phyloP scores from a whole-genome alignment of 2,888 invertebrate species.

The Venustoraphidia nigricollis region DNA sequence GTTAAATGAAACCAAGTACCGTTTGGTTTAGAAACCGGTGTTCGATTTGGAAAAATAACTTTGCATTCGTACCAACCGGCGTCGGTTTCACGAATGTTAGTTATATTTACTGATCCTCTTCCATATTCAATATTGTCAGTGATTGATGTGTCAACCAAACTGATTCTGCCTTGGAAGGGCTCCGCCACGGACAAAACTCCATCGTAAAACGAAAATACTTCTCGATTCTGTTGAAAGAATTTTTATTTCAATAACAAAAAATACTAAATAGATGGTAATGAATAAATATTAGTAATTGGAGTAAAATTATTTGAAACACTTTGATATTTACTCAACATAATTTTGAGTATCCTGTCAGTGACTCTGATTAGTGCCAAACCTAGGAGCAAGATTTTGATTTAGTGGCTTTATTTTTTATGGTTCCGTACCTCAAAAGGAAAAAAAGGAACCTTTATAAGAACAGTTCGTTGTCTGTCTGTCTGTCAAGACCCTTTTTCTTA shows the following conservation, averaged over 20 bases:
- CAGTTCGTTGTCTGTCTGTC: too few relatives aligned
- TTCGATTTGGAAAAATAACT: conserved; percentile 74
- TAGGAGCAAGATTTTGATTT: too few relatives aligned
- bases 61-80: conserved; percentile 86
- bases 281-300: too few relatives aligned
- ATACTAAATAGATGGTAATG: too few relatives aligned
- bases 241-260: not conserved
- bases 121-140: conserved; percentile 39
- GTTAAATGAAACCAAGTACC: conserved; percentile 81
- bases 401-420: too few relatives aligned
- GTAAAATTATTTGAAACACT: too few relatives aligned
- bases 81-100: conserved; percentile 74
- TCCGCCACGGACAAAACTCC: conserved; percentile 50
- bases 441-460: too few relatives aligned
- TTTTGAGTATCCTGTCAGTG: too few relatives aligned
- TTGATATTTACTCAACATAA: too few relatives aligned
- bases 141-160: conserved; percentile 36
- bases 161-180: conserved; percentile 57
- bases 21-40: conserved; percentile 71
- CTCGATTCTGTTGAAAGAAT: conserved; percentile 1
- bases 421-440: too few relatives aligned
- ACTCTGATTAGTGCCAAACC: too few relatives aligned
- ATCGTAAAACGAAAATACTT: conserved; percentile 60
- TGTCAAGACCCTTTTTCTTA: too few relatives aligned
- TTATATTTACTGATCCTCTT: conserved; percentile 66